Base-by-base conservation (phyloP, 2,113 vertebrate species). In the Pedetes capensis region DNA sequence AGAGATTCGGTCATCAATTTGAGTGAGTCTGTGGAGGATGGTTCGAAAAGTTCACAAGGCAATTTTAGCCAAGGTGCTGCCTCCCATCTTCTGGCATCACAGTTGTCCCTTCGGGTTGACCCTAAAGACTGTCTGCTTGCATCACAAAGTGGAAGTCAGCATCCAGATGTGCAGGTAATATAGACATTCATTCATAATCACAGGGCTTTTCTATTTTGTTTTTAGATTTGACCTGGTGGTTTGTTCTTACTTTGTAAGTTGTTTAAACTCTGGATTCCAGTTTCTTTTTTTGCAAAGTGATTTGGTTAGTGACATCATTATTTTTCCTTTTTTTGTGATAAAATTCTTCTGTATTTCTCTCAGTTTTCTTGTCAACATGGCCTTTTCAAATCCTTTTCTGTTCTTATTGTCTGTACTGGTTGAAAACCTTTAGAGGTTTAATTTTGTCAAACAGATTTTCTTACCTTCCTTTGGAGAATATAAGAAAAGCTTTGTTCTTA, bases 1-100 rank as follows among this genome's bases (percentile, higher is more conserved):
- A 98, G 98, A 3, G 99, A 99, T 96, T 98, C 99, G 1, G 98
- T 99, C 85, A 98, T 99, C 92, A 99, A 98, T 94, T 97, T 98
- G 87, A 99, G 98, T 93, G 99, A 98, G 94, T 98, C 99, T 72
- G 98, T 98, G 94, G 98, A 99, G 86, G 98, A 99, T 42, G 98
- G 97, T 32, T 96, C 97, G 20, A 98, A 97, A 87, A 91, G 89
- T 88, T 95, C 97, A 23, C 98, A 98, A 81, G 96, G 96, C 91
- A 98, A 98, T 94, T 97, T 98, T 86, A 98, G 98, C 97, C 98
- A 97, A 71, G 96, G 96, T 39, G 98, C 98, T 47, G 93, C 96
- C 49, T 97, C 97, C 47, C 98, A 94, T 64, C 78, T 97, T 29
- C 96, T 96, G 4, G 89, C 98, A 3, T 95, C 89, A 87, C 98